phyloP scores from a whole-genome alignment of 1,140 invertebrate genomes.

The Ooceraea biroi region DNA sequence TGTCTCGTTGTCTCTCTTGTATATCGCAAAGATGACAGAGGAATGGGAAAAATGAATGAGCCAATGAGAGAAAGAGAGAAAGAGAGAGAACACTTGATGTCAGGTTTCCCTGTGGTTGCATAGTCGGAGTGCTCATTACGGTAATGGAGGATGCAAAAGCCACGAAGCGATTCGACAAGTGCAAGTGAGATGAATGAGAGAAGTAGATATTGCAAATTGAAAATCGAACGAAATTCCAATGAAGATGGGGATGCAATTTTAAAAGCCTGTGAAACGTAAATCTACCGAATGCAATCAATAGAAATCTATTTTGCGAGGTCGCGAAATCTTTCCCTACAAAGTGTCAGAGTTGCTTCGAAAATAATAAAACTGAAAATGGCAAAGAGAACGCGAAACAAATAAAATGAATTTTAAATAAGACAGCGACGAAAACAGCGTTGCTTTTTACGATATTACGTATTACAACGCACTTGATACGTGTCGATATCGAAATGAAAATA shows the following conservation, averaged over 20 bases:
- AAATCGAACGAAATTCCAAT: conserved; percentile 12
- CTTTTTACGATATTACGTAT: conserved; percentile 5
- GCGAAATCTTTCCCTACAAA: neutral
- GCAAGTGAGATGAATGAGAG: neutral
- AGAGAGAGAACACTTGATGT: neutral
- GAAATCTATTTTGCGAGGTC: neutral
- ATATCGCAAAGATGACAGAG: neutral
- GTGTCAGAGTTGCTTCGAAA: neutral
- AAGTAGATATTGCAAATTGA: conserved; percentile 17
- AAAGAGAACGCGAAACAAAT: neutral
- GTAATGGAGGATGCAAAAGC: conserved; percentile 73
- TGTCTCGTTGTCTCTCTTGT: conserved; percentile 35
- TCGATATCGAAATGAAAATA: conserved; percentile 41
- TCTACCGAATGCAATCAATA: neutral
- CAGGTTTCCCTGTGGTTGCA: conserved; percentile 52
- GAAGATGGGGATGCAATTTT: neutral
- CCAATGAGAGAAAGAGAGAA: neutral
- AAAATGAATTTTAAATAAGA: conserved; percentile 36
- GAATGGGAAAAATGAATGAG: conserved; percentile 14
- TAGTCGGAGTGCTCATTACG: conserved; percentile 74
- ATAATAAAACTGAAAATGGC: neutral
- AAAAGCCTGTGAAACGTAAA: neutral
- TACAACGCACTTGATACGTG: conserved; percentile 22
- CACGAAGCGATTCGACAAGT: conserved; percentile 52
- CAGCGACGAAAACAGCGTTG: neutral